Conservation (phyloP, 2,113 vertebrate species). For the Phrynosoma blainvillii region DNA sequence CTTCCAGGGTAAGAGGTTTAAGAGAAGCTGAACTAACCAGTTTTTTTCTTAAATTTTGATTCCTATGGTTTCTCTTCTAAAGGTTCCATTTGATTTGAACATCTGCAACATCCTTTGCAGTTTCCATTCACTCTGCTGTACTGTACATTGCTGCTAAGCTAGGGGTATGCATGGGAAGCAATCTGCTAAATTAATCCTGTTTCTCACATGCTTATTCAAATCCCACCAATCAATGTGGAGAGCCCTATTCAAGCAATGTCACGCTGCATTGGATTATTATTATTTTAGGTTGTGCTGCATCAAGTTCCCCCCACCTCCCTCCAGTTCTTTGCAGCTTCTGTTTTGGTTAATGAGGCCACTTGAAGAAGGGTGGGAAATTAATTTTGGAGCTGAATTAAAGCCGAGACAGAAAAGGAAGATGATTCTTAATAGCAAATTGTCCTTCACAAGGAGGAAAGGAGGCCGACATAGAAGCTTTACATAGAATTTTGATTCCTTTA, state of each 20-base stretch:
- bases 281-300: conserved; percentile 17
- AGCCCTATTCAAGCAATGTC: conserved; percentile 38
- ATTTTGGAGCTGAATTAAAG: conserved; percentile 29
- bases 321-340: neutral
- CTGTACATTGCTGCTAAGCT: conserved; percentile 28
- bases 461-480: conserved; percentile 40
- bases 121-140: conserved; percentile 26
- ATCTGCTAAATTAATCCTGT: neutral
- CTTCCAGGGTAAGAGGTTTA: no score
- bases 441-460: conserved; percentile 57
- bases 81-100: conserved; percentile 31
- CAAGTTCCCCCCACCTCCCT: neutral
- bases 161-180: neutral
- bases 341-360: conserved; percentile 11
- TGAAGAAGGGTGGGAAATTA: conserved; percentile 3
- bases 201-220: conserved; percentile 42
- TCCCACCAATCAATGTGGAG: conserved; percentile 31
- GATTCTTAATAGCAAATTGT: conserved; percentile 41
- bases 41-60: neutral
- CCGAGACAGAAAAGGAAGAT: neutral
- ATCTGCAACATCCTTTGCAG: conserved; percentile 32
- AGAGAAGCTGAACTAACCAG: no score
- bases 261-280: neutral
- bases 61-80: conserved; percentile 14
- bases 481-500: conserved; percentile 42